phyloP scores from a whole-genome alignment of 2,113 vertebrate genomes.

The Rhea americana region DNA sequence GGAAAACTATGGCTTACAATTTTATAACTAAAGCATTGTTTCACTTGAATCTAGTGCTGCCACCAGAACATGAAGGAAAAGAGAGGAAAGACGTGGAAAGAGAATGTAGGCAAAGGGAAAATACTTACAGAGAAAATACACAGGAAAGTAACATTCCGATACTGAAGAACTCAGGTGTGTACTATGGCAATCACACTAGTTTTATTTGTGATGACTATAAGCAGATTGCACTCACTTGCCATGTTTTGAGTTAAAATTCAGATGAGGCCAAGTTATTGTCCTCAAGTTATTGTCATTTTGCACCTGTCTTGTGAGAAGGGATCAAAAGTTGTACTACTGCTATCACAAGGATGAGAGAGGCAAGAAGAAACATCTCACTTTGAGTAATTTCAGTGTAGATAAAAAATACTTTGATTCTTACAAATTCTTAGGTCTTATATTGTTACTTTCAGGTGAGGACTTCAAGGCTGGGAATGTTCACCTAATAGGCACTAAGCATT shows the following conservation, averaged over 20 bases:
- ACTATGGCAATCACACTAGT: background rate
- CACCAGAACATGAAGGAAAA: background rate
- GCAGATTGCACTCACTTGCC: background rate
- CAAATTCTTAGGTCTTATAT: background rate
- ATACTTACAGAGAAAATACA: background rate
- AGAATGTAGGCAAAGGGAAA: background rate
- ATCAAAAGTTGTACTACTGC: background rate
- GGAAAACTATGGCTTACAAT: background rate
- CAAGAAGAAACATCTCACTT: background rate
- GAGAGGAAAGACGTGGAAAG: background rate
- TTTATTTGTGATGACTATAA: background rate
- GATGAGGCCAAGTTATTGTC: background rate
- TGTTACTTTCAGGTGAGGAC: slow-evolving; percentile 19
- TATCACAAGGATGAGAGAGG: background rate
- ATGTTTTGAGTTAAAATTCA: background rate
- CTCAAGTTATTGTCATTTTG: background rate
- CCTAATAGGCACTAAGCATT: background rate
- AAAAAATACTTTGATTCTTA: slow-evolving; percentile 11
- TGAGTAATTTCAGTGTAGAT: background rate
- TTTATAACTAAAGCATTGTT: background rate
- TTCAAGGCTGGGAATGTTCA: background rate
- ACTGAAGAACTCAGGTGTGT: background rate
- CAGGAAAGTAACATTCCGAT: background rate
- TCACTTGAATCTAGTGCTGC: background rate
- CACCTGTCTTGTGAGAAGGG: background rate